Evolutionary conservation across 1,140 invertebrate genomes (phyloP).

Genomic region (Caenorhabditis latens): DNA sequence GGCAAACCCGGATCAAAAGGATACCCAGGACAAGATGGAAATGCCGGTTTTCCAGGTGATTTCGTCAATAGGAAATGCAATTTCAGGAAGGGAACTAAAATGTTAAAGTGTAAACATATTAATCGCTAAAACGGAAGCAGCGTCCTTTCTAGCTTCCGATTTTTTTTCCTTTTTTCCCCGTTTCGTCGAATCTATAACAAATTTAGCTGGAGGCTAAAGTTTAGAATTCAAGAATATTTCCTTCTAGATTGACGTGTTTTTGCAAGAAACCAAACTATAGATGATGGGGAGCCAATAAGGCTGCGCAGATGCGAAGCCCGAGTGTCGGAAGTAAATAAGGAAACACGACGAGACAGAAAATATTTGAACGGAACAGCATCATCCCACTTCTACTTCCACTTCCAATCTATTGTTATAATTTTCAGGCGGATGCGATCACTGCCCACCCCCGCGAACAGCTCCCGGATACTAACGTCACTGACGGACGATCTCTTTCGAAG

Average conservation of each 20-base stretch:
- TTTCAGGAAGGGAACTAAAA: neutral
- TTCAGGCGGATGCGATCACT: constrained; percentile 63
- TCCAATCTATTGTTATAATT: constrained; percentile 2
- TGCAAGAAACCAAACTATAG: neutral
- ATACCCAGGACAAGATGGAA: constrained; percentile 33
- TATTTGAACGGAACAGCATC: neutral
- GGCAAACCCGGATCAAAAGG: constrained; percentile 19
- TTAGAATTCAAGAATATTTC: constrained; percentile 22
- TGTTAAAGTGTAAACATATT: constrained; percentile 22
- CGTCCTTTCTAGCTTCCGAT: neutral
- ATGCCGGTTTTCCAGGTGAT: constrained; percentile 13
- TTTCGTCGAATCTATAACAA: neutral
- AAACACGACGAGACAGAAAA: constrained; percentile 3
- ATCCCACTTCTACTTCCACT: neutral
- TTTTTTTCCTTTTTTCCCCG: neutral
- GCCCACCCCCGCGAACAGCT: constrained; percentile 64
- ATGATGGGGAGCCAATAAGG: neutral
- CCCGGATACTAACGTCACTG: constrained; percentile 60
- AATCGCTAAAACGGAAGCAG: neutral
- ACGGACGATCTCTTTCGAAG: constrained; percentile 13
- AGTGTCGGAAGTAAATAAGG: constrained; percentile 15
- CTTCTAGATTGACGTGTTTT: neutral
- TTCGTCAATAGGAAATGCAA: neutral
- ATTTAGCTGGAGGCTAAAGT: constrained; percentile 1
- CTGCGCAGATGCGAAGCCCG: constrained; percentile 4